These are phyloP conservation scores for Taeniopygia guttata DNA, from an alignment of 2,797 vertebrate species.

Conservation along the genomic window DNA sequence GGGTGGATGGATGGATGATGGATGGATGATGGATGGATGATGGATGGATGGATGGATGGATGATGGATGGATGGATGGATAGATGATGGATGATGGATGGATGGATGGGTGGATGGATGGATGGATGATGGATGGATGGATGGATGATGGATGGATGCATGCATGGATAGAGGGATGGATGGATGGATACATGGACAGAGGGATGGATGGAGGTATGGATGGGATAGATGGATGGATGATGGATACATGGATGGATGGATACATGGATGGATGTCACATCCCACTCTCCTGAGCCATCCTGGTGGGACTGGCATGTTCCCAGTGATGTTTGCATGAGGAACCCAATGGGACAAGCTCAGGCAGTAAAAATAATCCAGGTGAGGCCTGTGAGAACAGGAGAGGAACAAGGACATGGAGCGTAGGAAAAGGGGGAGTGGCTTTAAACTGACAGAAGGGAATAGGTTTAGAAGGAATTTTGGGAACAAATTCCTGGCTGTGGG, in stretches of 20 bases:
- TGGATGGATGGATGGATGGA: too few relatives aligned
- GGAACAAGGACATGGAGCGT: not conserved
- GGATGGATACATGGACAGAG: too few relatives aligned
- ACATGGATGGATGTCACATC: not conserved
- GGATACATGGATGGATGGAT: too few relatives aligned
- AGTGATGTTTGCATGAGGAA: not conserved
- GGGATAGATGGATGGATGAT: too few relatives aligned
- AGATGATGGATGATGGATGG: too few relatives aligned
- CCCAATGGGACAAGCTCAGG: fast-evolving
- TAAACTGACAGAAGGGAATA: not conserved
- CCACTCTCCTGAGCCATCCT: not conserved
- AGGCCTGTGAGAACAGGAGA: not conserved
- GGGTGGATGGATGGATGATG: not conserved
- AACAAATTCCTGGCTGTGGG: not conserved
- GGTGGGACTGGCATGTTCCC: not conserved
- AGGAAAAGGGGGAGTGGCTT: not conserved
- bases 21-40: too few relatives aligned
- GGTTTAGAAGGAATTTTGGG: not conserved
- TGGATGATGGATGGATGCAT: not conserved
- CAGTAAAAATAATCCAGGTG: not conserved
- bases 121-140: too few relatives aligned
- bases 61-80: too few relatives aligned
- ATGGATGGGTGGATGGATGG: too few relatives aligned
- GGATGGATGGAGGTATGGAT: too few relatives aligned
- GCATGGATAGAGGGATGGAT: too few relatives aligned